Evolutionary conservation across 2,797 vertebrate species (phyloP).

Genomic region (Podargus strigoides): DNA sequence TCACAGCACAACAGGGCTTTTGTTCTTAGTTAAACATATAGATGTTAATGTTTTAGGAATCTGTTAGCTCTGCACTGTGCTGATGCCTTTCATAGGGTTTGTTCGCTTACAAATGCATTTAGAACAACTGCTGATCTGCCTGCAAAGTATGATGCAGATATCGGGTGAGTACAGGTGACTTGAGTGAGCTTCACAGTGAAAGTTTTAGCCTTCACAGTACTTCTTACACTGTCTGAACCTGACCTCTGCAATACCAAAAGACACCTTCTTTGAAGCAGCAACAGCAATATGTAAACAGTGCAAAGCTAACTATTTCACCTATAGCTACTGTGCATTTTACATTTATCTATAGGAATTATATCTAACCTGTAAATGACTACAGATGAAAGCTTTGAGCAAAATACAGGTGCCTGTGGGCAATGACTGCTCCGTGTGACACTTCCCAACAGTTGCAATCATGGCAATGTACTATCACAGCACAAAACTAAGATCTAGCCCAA

Average conservation of each 20-base stretch:
- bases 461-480: neutral
- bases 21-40: neutral
- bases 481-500: neutral
- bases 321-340: neutral
- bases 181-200: neutral
- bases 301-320: neutral
- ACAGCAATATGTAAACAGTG: neutral
- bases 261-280: neutral
- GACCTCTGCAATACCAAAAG: neutral
- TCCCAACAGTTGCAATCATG: neutral
- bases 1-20: neutral
- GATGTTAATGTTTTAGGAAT: neutral
- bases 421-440: neutral
- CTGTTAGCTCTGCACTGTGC: neutral
- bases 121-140: neutral
- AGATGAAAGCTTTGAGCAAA: neutral
- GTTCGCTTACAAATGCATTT: neutral
- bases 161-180: rapidly evolving
- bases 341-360: neutral
- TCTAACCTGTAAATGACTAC: neutral
- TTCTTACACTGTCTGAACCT: neutral
- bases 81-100: neutral
- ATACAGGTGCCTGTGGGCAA: neutral
- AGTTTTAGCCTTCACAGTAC: neutral
- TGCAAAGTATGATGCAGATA: neutral